A percentile compares a stretch with the other conserved stretches of the same genome.
phyloP scores from a whole-genome alignment of 2,113 vertebrate species.

The Sapayoa aenigma region DNA sequence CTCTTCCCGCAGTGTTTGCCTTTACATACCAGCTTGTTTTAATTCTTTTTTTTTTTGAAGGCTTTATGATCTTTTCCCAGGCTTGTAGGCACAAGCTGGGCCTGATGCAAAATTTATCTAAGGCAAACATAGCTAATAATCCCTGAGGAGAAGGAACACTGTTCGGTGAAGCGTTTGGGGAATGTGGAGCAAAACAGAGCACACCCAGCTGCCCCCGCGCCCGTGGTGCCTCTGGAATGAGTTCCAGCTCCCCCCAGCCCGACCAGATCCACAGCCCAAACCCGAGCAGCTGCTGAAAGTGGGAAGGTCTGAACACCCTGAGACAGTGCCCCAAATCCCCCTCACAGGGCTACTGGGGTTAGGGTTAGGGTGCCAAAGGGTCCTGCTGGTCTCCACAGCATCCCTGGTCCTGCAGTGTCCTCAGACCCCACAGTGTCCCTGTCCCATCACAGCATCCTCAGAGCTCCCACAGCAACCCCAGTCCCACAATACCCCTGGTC shows the following conservation, averaged over 20 bases:
- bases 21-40: background rate
- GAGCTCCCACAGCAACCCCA: background rate
- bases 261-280: background rate
- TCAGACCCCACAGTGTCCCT: background rate
- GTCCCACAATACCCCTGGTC: background rate
- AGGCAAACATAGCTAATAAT: background rate
- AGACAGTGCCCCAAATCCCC: background rate
- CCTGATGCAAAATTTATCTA: background rate
- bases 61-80: background rate
- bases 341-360: rapidly evolving
- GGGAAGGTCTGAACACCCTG: rapidly evolving
- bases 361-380: background rate
- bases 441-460: background rate
- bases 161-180: background rate
- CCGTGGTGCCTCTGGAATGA: background rate
- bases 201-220: background rate
- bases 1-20: background rate
- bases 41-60: background rate
- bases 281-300: background rate
- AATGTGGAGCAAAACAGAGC: background rate
- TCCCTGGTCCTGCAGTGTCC: background rate
- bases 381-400: background rate
- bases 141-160: rapidly evolving
- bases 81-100: background rate
- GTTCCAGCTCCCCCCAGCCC: background rate